A percentile compares a stretch with the other conserved stretches of the same genome.
phyloP scores from a whole-genome alignment of 2,888 invertebrate species.

The Scaptomyza polygonia region DNA sequence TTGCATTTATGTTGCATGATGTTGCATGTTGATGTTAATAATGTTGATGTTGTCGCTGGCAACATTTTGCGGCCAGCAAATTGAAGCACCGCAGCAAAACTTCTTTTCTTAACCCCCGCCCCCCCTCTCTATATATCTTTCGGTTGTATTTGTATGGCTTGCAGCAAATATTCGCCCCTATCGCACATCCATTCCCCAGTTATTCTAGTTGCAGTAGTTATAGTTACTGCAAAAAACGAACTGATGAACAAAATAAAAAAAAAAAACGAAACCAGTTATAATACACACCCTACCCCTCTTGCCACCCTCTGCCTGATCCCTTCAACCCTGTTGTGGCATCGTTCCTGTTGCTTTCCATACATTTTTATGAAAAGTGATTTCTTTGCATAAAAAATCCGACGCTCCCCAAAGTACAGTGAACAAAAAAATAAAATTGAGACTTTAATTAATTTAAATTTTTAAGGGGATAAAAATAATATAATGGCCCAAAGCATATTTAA shows the following conservation, averaged over 20 bases:
- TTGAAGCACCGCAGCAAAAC: constrained; percentile 74
- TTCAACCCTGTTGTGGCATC: neutral
- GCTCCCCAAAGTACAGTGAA: constrained; percentile 40
- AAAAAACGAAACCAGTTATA: constrained; percentile 49
- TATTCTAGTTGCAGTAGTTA: constrained; percentile 35
- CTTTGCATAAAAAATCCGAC: constrained; percentile 72
- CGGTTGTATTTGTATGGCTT: constrained; percentile 76
- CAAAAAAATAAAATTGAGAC: constrained; percentile 26
- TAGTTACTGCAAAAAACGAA: constrained; percentile 40
- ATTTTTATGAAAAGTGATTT: constrained; percentile 76
- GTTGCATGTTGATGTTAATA: constrained; percentile 28
- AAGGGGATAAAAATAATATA: too few relatives aligned
- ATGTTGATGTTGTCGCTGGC: constrained; percentile 56
- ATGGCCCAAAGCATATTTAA: too few relatives aligned
- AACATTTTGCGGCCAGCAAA: constrained; percentile 67
- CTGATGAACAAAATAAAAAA: neutral
- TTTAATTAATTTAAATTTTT: too few relatives aligned
- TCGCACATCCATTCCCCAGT: constrained; percentile 17
- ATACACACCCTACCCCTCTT: constrained; percentile 1
- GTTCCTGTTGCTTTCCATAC: constrained; percentile 56
- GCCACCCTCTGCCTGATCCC: neutral
- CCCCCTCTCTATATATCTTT: constrained; percentile 1
- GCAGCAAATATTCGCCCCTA: constrained; percentile 76
- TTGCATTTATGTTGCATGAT: constrained; percentile 36
- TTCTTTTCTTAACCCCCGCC: constrained; percentile 18